Conservation (phyloP, 1,140 invertebrate genomes). For the Diploscapter pachys region DNA sequence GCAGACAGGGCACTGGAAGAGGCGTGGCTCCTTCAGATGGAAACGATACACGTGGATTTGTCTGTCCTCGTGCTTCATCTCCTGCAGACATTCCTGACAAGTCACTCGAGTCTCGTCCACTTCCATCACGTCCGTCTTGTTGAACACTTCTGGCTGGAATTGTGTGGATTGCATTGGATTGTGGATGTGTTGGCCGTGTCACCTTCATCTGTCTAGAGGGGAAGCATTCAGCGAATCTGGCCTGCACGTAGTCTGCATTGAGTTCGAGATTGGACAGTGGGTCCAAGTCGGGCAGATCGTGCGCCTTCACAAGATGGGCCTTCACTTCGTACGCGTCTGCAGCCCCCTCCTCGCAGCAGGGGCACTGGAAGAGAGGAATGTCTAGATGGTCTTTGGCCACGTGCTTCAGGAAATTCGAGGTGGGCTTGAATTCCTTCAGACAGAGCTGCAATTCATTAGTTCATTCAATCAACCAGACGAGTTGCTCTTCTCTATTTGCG, state of each 20-base stretch:
- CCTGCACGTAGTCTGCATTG: slow-evolving; percentile 44
- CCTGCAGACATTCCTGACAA: slow-evolving; percentile 44
- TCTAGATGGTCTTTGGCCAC: slow-evolving; percentile 38
- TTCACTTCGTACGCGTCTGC: slow-evolving; percentile 48
- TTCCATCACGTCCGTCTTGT: not conserved
- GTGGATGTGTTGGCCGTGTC: not conserved
- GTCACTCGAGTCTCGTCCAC: slow-evolving; percentile 40
- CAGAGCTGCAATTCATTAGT: slow-evolving; percentile 38
- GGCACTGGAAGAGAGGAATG: slow-evolving; percentile 37
- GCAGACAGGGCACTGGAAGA: slow-evolving; percentile 49
- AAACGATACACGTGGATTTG: slow-evolving; percentile 52
- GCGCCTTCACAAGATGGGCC: slow-evolving; percentile 40
- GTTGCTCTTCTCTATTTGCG: not conserved
- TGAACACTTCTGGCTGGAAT: slow-evolving; percentile 2
- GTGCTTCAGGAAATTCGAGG: slow-evolving; percentile 44
- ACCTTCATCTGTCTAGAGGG: slow-evolving; percentile 46
- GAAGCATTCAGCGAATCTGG: slow-evolving; percentile 44
- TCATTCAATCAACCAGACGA: not conserved
- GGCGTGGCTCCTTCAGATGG: slow-evolving; percentile 43
- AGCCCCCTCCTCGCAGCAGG: slow-evolving; percentile 37
- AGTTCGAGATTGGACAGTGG: slow-evolving; percentile 43
- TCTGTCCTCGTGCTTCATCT: slow-evolving; percentile 51
- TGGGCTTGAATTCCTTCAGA: slow-evolving; percentile 46
- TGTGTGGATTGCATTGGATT: no score
- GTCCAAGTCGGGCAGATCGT: slow-evolving; percentile 24